Conservation (phyloP, 2,797 vertebrate species). For the Hippoglossus hippoglossus region DNA sequence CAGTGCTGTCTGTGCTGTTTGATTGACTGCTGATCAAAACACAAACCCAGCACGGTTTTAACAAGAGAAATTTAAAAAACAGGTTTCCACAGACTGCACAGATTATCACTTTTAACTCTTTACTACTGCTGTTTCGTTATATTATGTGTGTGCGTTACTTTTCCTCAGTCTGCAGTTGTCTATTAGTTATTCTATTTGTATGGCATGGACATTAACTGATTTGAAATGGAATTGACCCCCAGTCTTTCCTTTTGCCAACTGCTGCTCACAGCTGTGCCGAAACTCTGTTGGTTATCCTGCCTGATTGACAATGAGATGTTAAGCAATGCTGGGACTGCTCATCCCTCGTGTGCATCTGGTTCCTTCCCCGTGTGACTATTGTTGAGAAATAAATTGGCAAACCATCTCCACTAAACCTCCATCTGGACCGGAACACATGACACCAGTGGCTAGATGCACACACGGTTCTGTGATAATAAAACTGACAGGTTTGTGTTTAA, state of each 20-base stretch:
- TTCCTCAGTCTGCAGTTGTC: neutral
- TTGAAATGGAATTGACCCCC: slow-evolving; percentile 23
- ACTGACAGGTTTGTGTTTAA: neutral
- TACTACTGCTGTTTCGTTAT: neutral
- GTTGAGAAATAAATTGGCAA: slow-evolving; percentile 54
- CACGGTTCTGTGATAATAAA: slow-evolving; percentile 15
- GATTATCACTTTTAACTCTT: neutral
- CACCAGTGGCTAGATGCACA: slow-evolving; percentile 34
- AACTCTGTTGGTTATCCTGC: slow-evolving; percentile 18
- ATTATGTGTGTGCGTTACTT: neutral
- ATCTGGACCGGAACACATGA: slow-evolving; percentile 51
- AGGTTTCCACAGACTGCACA: neutral
- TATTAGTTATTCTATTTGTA: neutral
- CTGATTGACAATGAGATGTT: slow-evolving; percentile 47
- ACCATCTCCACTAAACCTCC: slow-evolving; percentile 36
- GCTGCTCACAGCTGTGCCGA: slow-evolving; percentile 57
- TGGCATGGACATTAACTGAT: slow-evolving; percentile 1
- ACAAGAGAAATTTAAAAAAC: no score
- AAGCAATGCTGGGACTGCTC: slow-evolving; percentile 33
- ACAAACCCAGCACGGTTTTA: no score
- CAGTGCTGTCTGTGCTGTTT: slow-evolving; percentile 2
- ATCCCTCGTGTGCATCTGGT: slow-evolving; percentile 52
- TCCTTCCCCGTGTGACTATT: slow-evolving; percentile 50
- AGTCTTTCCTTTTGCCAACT: slow-evolving; percentile 1
- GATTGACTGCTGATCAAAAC: slow-evolving; percentile 40